Base-by-base conservation (phyloP, 1,140 invertebrate species). In the Drosophila jambulina region DNA sequence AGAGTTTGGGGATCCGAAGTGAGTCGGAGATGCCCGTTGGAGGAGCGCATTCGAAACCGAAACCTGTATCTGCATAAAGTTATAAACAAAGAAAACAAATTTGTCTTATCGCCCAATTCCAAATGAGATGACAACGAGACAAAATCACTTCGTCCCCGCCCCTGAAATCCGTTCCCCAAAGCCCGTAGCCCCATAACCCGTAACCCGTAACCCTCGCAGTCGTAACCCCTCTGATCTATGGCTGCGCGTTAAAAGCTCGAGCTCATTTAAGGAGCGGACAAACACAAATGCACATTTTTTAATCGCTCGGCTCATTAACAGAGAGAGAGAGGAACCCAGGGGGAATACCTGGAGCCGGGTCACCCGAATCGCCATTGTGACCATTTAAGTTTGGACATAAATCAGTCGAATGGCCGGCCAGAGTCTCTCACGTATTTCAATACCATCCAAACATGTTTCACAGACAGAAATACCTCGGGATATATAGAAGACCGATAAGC, bases 121-220 rank as follows among this genome's bases (percentile, higher is more conserved):
- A 90, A 91, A 91, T 91, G 90, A 91, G 90, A 90, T 91, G 90
- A 90, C 90, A 90, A 86, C 85, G 85, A 82, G 84, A 85, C 84
- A 80, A 86, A 91, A 80, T 86, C 85, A 85, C 79, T 83, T 62
- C 62, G 63, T 65, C 68, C 45, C 63, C 72, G 45, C 36, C 34
- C 34, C 61, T 25, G 25, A 21, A 23, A 23, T 36, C 32, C 13
- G 29, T 17, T 42, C 57, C 12, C 57, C 25, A 21, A 19, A 36
- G 23, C 49, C 42, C 46, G 7, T n/a, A 23, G 21, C 13, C 45
- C 21, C 23, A 25, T 7, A 48, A 2, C 29, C 43, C 27, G 43
- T 48, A 34, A 32, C 21, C 56, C 25, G n/a, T 36, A 48, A 45
- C 60, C 48, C 46, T 1, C 17, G 15, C 13, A 17, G 27, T 12